Conservation (phyloP, 2,113 vertebrate species). For the Tyrannus savana region DNA sequence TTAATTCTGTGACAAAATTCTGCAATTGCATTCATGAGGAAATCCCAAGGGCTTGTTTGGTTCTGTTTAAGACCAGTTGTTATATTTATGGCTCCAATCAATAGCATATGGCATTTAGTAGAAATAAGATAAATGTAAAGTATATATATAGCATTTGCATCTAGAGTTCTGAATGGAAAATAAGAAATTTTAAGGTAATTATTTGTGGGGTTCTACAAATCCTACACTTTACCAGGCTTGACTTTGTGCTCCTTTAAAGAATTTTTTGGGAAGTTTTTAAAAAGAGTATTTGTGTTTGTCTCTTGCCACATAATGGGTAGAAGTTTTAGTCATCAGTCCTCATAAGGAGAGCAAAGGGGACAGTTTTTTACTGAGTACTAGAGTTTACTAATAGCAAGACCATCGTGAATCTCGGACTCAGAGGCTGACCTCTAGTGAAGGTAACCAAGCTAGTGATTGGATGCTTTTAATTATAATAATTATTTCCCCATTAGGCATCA, state of each 20-base stretch:
- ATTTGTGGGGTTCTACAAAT: neutral
- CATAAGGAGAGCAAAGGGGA: neutral
- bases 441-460: neutral
- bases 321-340: neutral
- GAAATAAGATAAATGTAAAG: neutral
- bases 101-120: neutral
- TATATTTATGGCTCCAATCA: neutral
- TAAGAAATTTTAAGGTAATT: neutral
- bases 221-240: neutral
- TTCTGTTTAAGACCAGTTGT: neutral
- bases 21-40: neutral
- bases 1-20: neutral
- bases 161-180: neutral
- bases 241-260: neutral
- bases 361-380: neutral
- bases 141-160: neutral
- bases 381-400: neutral
- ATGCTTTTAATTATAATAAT: slow-evolving; percentile 15
- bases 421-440: neutral
- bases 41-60: neutral
- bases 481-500: neutral
- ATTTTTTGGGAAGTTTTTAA: neutral
- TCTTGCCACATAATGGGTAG: neutral
- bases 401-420: neutral
- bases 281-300: neutral